Evolutionary conservation across 2,113 vertebrate species (phyloP), one percentile per base, ranked within the genome.

Genomic region (Peromyscus leucopus): DNA sequence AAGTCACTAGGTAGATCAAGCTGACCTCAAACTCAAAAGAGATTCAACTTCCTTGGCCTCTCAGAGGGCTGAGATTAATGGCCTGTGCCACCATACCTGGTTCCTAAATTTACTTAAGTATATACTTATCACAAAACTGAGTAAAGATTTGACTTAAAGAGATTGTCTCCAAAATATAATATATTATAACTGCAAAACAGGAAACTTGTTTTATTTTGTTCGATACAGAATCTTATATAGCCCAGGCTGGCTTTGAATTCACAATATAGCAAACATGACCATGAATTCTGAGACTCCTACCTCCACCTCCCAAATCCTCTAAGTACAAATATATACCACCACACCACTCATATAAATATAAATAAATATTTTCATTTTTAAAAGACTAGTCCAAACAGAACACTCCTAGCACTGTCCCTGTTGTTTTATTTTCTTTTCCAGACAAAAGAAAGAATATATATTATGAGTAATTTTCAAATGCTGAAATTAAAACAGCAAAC

Each of bases 321-420:
- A 48, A 55, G 13, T 88, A 55, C 5, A n/a, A 16, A 22, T 51
- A 22, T 88, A 26, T 26, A 55, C 13, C 46, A 39, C 36, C 69
- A 74, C 51, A 89, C 15, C 7, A 65, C 61, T 33, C 26, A 48
- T 15, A 55, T 55, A 55, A 55, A 55, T 9, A 74, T 19, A 74
- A 16, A 74, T 28, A 33, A 33, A 48, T 19, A 42, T 42, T 84
- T 84, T 31, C 26, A 31, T 28, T 28, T 84, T 84, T 2, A 76
- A 84, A 93, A 76, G 21, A 76, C 13, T 92, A 95, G 65, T 80
- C 55, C 31, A 93, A 95, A 61, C 5, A 95, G 83, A 78, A 86
- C 67, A 69, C 90, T 78, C 93, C 24, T 28, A 85, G 57, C 59
- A 90, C 0, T 71, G 12, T 4, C 79, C 76, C 71, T 96, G 93